Evolutionary conservation across 2,113 vertebrate genomes (phyloP).

Genomic region (Hymenochirus boettgeri): DNA sequence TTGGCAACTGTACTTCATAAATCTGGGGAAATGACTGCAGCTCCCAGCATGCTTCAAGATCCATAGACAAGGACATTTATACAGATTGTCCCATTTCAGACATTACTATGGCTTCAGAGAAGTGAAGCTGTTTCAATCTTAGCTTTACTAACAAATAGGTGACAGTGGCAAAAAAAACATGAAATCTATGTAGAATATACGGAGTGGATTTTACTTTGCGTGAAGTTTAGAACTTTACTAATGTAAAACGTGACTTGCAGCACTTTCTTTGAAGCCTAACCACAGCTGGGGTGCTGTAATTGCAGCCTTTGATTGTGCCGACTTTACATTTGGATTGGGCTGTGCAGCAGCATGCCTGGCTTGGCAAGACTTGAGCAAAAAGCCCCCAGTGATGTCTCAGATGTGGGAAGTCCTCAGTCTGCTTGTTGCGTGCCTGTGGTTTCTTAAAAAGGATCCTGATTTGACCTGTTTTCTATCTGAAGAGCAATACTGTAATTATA

Average conservation of each 20-base stretch:
- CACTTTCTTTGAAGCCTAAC: constrained; percentile 82
- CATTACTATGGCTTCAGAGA: neutral
- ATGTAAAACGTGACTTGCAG: constrained; percentile 64
- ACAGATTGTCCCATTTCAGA: neutral
- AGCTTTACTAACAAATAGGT: constrained; percentile 4
- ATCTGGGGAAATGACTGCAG: too few relatives aligned
- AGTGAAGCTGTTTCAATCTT: neutral
- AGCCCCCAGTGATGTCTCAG: constrained; percentile 75
- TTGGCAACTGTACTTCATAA: too few relatives aligned
- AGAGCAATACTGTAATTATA: constrained; percentile 43
- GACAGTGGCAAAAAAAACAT: constrained; percentile 29
- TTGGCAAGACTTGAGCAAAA: constrained; percentile 68
- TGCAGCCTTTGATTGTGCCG: constrained; percentile 78
- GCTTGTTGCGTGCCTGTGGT: constrained; percentile 79
- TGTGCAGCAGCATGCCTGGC: constrained; percentile 59
- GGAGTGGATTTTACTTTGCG: constrained; percentile 48
- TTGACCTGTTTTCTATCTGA: constrained; percentile 63
- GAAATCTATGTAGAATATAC: constrained; percentile 39
- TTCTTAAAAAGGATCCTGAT: constrained; percentile 71
- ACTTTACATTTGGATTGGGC: constrained; percentile 60
- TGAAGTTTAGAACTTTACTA: constrained; percentile 52
- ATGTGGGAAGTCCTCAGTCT: constrained; percentile 79
- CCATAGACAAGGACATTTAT: neutral
- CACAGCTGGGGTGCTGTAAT: constrained; percentile 76
- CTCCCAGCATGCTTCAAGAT: neutral